phyloP scores from a whole-genome alignment of 1,140 invertebrate genomes.

The Drosophila melanogaster region Release_6_plus_ISO1_MT NT_037436.4:18025001-18025500 shows the following conservation, averaged over 20 bases:
- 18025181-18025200: no score
- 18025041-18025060: no score
- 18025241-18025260: neutral
- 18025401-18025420: constrained; percentile 77
- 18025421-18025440: neutral
- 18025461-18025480: constrained; percentile 10
- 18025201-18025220: no score
- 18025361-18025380: constrained; percentile 79
- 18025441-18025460: neutral
- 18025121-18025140: no score
- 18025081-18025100: no score
- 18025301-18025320: neutral
- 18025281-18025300: neutral
- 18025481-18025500: constrained; percentile 6
- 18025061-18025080: neutral
- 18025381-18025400: constrained; percentile 81
- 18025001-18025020: neutral
- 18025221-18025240: no score
- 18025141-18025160: no score
- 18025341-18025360: constrained; percentile 76
- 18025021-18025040: no score
- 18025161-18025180: no score
- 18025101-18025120: no score
- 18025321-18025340: constrained; percentile 78
- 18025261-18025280: neutral